Evolutionary conservation across 2,113 vertebrate genomes (phyloP).

Genomic region (Mus musculus): GRCm39 chr5:141329501-141330000

Average conservation of each 20-base stretch:
- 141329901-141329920: background rate
- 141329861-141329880: background rate
- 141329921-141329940: background rate
- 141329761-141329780: background rate
- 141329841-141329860: background rate
- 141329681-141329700: background rate
- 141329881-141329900: background rate
- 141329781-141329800: background rate
- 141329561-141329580: background rate
- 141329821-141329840: background rate
- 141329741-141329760: no score
- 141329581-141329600: background rate
- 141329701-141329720: background rate
- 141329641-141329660: background rate
- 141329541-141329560: background rate
- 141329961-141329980: background rate
- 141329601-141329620: background rate
- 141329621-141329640: background rate
- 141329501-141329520: background rate
- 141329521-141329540: background rate
- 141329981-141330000: background rate
- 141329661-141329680: background rate
- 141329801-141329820: background rate
- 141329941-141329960: constrained; percentile 19
- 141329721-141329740: background rate